Percentiles rank a stretch among this genome's conserved stretches.
Conservation (phyloP, 92 coral and sea anemone species). For the Palythoa caribaeorum region DNA sequence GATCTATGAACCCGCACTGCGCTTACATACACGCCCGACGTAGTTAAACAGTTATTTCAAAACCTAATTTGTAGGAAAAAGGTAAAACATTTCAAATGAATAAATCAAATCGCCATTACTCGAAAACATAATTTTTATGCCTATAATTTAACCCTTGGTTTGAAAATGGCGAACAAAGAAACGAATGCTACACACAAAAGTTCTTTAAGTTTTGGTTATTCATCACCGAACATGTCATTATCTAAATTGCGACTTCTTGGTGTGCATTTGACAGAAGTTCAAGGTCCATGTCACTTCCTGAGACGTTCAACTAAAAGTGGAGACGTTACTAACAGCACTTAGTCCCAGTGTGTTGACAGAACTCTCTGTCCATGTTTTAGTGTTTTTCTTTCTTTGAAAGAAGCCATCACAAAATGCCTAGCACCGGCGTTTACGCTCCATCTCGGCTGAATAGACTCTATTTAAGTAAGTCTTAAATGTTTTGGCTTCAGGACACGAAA, state of each 20-base stretch:
- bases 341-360: conserved; percentile 5
- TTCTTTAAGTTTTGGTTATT: not conserved
- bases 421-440: not conserved
- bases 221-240: not conserved
- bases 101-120: no score
- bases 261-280: not conserved
- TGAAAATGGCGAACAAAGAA: not conserved
- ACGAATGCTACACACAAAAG: not conserved
- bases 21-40: no score
- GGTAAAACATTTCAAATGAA: no score
- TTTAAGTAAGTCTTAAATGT: not conserved
- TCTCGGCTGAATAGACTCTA: not conserved
- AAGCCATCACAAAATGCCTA: not conserved
- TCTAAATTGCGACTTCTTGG: not conserved
- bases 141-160: not conserved
- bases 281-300: not conserved
- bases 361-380: not conserved
- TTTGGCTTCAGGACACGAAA: no score
- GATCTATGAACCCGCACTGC: no score
- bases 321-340: not conserved
- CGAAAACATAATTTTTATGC: no score
- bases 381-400: not conserved
- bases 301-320: not conserved
- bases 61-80: no score
- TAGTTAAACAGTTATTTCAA: no score